Conservation (phyloP, 2,888 invertebrate genomes). For the Metacarcinus magister region DNA sequence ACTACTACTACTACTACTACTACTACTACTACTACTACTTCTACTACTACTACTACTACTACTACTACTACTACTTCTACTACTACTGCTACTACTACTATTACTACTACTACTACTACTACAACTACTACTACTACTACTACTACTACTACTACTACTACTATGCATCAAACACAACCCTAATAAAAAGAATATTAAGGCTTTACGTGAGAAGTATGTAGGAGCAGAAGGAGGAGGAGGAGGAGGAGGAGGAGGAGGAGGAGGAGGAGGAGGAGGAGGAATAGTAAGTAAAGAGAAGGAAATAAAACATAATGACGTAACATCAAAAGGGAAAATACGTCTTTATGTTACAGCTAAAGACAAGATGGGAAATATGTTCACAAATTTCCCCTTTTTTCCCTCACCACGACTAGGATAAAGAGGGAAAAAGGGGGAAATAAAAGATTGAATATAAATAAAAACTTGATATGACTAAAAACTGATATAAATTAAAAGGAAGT, state of each 20-base stretch:
- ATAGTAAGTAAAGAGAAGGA: background rate
- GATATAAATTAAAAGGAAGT: too few species aligned
- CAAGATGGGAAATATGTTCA: background rate
- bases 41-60: conserved; percentile 57
- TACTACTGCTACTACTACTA: conserved; percentile 51
- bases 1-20: conserved; percentile 17
- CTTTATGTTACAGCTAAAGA: background rate
- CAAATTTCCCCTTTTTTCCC: background rate
- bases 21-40: conserved; percentile 57
- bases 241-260: conserved; percentile 16
- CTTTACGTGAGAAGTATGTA: background rate
- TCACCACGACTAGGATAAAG: background rate
- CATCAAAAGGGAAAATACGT: conserved; percentile 7
- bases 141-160: conserved; percentile 47
- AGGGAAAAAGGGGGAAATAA: background rate
- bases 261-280: background rate
- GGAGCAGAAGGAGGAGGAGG: background rate
- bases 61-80: conserved; percentile 52
- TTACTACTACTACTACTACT: conserved; percentile 52
- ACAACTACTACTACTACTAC: conserved; percentile 41
- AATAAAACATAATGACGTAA: background rate
- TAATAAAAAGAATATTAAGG: background rate
- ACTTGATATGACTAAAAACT: too few species aligned
- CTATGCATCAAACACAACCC: background rate
- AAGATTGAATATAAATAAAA: background rate